Percentiles rank a stretch among this genome's conserved stretches.
Evolutionary conservation across 1,140 invertebrate genomes (phyloP).

Genomic region (Drosophila cardini): DNA sequence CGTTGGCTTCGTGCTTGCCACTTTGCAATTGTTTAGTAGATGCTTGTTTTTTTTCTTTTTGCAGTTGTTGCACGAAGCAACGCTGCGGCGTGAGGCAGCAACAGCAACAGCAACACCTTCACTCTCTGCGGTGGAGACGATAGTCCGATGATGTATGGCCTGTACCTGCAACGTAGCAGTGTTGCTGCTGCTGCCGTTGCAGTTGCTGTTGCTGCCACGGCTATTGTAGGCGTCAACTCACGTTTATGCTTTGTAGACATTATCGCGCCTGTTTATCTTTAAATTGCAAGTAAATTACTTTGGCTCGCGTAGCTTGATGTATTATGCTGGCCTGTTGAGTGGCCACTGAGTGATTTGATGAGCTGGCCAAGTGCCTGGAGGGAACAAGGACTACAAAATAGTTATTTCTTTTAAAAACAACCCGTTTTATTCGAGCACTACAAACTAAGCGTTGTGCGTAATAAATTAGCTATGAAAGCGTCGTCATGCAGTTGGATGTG

Average conservation of each 20-base stretch:
- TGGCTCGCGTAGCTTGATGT: conserved; percentile 78
- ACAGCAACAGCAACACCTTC: conserved; percentile 69
- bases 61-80: conserved; percentile 50
- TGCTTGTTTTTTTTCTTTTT: conserved; percentile 12
- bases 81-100: conserved; percentile 56
- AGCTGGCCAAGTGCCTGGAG: conserved; percentile 22
- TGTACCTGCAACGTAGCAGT: conserved; percentile 24
- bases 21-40: conserved; percentile 70
- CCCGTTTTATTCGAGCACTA: conserved; percentile 62
- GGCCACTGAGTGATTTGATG: conserved; percentile 74
- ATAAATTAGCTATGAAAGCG: conserved; percentile 69
- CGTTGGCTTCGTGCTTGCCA: conserved; percentile 66
- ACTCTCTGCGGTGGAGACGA: conserved; percentile 67
- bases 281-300: conserved; percentile 84
- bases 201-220: conserved; percentile 8
- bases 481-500: conserved; percentile 46
- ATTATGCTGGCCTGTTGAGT: conserved; percentile 74
- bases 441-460: conserved; percentile 55
- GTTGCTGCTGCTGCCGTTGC: conserved; percentile 1
- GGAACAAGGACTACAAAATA: neutral
- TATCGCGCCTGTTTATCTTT: conserved; percentile 83
- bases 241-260: conserved; percentile 84
- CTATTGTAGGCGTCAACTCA: conserved; percentile 84
- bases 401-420: conserved; percentile 43
- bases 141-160: conserved; percentile 77